phyloP scores from a whole-genome alignment of 2,113 vertebrate species.

The Triplophysa dalaica region DNA sequence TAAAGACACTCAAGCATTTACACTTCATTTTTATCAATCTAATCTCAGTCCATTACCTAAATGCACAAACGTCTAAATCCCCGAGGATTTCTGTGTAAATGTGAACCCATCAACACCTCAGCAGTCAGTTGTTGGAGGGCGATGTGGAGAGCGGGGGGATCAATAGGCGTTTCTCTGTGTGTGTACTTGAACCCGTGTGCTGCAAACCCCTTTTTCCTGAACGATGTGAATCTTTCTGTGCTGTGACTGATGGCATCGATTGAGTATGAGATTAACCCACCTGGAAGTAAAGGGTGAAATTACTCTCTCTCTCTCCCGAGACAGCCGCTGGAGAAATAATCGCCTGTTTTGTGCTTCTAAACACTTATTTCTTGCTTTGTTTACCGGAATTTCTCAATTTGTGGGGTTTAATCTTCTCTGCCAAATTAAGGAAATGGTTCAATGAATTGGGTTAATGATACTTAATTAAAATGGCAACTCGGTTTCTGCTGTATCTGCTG shows the following conservation, averaged over 20 bases:
- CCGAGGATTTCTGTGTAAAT: not conserved
- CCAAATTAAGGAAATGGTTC: not conserved
- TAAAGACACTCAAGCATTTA: not conserved
- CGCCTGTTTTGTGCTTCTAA: not conserved
- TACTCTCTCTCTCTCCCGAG: slow-evolving; percentile 12
- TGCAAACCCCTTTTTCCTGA: slow-evolving; percentile 36
- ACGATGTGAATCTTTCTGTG: slow-evolving; percentile 41
- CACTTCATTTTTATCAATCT: not conserved
- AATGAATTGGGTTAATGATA: not conserved
- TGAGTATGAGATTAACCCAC: slow-evolving; percentile 47
- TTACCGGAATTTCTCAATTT: not conserved
- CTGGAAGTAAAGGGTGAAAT: slow-evolving; percentile 49
- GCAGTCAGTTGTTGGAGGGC: not conserved
- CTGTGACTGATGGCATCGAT: slow-evolving; percentile 53
- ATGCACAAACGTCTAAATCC: not conserved
- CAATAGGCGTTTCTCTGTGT: slow-evolving; percentile 44
- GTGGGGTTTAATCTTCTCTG: not conserved
- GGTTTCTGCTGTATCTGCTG: not conserved
- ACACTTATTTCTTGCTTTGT: slow-evolving; percentile 1
- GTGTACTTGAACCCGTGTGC: slow-evolving; percentile 21
- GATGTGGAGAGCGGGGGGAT: slow-evolving; percentile 37
- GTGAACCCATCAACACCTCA: not conserved
- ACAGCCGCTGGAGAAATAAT: slow-evolving; percentile 23
- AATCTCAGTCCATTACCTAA: not conserved
- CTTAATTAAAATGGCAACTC: not conserved